Conservation (phyloP, 2,888 invertebrate species). For the Caenorhabditis auriculariae region DNA sequence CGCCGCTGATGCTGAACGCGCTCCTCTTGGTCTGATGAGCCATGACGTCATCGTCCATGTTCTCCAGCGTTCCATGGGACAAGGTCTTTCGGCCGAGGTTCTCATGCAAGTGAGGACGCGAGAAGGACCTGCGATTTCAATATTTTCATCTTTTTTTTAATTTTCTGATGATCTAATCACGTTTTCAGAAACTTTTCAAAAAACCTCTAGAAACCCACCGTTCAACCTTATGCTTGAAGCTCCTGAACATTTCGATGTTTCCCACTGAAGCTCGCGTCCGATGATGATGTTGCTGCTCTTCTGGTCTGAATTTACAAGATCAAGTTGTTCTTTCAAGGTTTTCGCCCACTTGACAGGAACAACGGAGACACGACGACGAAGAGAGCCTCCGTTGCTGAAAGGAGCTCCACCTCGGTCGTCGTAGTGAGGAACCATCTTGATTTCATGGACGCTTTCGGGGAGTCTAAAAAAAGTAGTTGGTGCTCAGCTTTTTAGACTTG, state of each 20-base stretch:
- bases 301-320: constrained; percentile 8
- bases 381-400: constrained; percentile 6
- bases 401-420: constrained; percentile 23
- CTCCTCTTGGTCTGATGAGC: not conserved
- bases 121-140: constrained; percentile 33
- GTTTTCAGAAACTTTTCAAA: not conserved
- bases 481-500: too few relatives aligned
- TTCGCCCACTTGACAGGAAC: constrained; percentile 36
- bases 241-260: constrained; percentile 39
- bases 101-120: constrained; percentile 26
- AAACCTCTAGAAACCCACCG: constrained; percentile 9
- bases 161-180: not conserved
- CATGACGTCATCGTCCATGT: constrained; percentile 22
- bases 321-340: not conserved
- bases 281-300: constrained; percentile 26
- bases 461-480: constrained; percentile 33
- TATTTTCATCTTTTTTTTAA: not conserved
- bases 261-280: constrained; percentile 32
- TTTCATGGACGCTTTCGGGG: constrained; percentile 42
- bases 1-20: not conserved
- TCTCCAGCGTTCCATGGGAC: constrained; percentile 41
- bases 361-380: constrained; percentile 32
- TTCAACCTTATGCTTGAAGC: constrained; percentile 41
- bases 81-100: constrained; percentile 34
- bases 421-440: constrained; percentile 45